These are phyloP conservation scores for Chloropsis hardwickii DNA, from an alignment of 2,113 vertebrate genomes.

Conservation along the genomic window DNA sequence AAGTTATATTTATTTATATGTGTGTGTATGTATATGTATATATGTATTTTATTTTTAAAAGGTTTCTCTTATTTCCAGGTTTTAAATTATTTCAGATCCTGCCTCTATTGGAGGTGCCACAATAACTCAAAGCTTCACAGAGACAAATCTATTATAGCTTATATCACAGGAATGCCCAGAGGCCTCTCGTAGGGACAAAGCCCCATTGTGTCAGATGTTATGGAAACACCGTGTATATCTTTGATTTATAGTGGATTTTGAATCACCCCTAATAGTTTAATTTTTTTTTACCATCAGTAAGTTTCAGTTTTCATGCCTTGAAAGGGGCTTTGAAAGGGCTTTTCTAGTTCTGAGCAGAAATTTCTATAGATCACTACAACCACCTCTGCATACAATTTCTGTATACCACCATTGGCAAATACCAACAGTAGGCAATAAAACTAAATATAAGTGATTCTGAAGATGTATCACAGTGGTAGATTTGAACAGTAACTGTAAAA, in stretches of 20 bases:
- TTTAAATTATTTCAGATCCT: slow-evolving; percentile 49
- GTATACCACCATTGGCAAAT: background rate
- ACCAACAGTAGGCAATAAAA: background rate
- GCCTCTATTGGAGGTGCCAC: background rate
- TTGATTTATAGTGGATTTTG: slow-evolving; percentile 38
- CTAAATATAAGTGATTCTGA: background rate
- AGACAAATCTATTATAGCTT: slow-evolving; percentile 35
- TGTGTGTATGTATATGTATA: background rate
- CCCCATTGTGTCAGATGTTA: slow-evolving; percentile 35
- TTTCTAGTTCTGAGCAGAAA: slow-evolving; percentile 4
- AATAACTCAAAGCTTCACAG: slow-evolving; percentile 16
- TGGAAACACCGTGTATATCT: slow-evolving; percentile 31
- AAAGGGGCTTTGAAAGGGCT: slow-evolving; percentile 3
- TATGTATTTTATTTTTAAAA: slow-evolving; percentile 26
- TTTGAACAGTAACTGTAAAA: background rate
- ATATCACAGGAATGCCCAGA: slow-evolving; percentile 26
- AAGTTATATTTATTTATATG: background rate
- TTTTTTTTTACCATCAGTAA: slow-evolving; percentile 33
- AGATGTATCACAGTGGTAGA: background rate
- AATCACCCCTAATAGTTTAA: slow-evolving; percentile 27
- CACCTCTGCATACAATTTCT: background rate
- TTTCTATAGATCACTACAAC: background rate
- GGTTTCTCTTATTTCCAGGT: slow-evolving; percentile 28
- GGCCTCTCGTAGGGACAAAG: slow-evolving; percentile 42
- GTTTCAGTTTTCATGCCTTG: slow-evolving; percentile 33